A percentile compares a stretch with the other conserved stretches of the same genome.
phyloP scores from a whole-genome alignment of 1,140 invertebrate species.

The Ctenoplectra terminalis region DNA sequence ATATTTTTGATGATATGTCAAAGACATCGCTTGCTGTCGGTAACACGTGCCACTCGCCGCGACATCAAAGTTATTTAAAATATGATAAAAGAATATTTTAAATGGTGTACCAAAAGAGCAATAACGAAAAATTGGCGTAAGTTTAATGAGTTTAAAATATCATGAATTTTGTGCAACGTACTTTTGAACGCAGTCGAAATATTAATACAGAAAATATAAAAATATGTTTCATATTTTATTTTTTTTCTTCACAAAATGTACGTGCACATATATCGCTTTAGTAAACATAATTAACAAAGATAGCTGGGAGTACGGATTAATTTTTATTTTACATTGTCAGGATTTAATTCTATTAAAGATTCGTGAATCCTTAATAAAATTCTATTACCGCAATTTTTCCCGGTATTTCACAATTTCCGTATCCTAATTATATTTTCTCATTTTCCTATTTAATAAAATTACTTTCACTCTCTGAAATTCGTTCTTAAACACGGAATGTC shows the following conservation, averaged over 20 bases:
- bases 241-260: background rate
- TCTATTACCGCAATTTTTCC: too few relatives aligned
- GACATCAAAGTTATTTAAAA: constrained; percentile 37
- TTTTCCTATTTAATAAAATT: too few relatives aligned
- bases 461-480: too few relatives aligned
- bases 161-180: background rate
- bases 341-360: too few relatives aligned
- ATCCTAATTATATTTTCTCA: too few relatives aligned
- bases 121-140: constrained; percentile 1
- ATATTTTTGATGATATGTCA: constrained; percentile 40
- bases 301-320: too few relatives aligned
- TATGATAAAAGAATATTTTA: constrained; percentile 30
- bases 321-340: too few relatives aligned
- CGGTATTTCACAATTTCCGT: too few relatives aligned
- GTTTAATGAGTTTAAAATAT: constrained; percentile 5
- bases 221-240: background rate
- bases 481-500: too few relatives aligned
- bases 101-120: background rate
- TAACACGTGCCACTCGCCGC: constrained; percentile 7
- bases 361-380: too few relatives aligned
- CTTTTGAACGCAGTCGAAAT: background rate
- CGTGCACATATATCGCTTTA: too few relatives aligned
- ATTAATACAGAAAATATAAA: background rate
- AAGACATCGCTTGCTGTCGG: constrained; percentile 22
- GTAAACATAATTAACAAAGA: background rate